Conservation (phyloP, 2,797 vertebrate genomes). For the Mormyrops boulengeri region DNA sequence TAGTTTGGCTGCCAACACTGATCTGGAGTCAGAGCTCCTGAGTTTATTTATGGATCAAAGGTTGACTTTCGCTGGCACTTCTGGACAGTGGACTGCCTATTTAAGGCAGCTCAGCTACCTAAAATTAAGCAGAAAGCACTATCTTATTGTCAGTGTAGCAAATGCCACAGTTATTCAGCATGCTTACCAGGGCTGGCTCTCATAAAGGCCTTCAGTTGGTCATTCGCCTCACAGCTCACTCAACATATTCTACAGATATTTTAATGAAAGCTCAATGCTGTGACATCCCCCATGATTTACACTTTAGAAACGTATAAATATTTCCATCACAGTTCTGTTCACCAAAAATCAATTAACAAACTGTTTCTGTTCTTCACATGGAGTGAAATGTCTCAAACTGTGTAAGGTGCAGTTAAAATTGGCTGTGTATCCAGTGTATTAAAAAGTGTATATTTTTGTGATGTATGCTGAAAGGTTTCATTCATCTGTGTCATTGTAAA, state of each 20-base stretch:
- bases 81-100: constrained; percentile 11
- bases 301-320: not conserved
- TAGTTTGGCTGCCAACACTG: not conserved
- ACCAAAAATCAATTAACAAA: not conserved
- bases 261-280: not conserved
- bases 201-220: not conserved
- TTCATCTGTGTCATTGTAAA: not conserved
- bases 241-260: not conserved
- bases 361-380: not conserved
- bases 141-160: not conserved
- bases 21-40: constrained; percentile 18
- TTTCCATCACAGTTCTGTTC: not conserved
- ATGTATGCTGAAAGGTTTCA: not conserved
- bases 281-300: not conserved
- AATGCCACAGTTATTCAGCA: constrained; percentile 1
- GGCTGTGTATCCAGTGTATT: not conserved
- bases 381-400: not conserved
- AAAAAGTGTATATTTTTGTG: not conserved
- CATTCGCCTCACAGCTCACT: not conserved
- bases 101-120: constrained; percentile 16
- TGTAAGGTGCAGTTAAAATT: not conserved
- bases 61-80: constrained; percentile 4
- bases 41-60: not conserved
- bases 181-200: not conserved
- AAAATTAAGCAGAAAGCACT: constrained; percentile 14